A percentile compares a stretch with the other conserved stretches of the same genome.
These are phyloP conservation scores for Stylophora pistillata DNA, from an alignment of 64 coral and sea anemone genomes.

Conservation along the genomic window DNA sequence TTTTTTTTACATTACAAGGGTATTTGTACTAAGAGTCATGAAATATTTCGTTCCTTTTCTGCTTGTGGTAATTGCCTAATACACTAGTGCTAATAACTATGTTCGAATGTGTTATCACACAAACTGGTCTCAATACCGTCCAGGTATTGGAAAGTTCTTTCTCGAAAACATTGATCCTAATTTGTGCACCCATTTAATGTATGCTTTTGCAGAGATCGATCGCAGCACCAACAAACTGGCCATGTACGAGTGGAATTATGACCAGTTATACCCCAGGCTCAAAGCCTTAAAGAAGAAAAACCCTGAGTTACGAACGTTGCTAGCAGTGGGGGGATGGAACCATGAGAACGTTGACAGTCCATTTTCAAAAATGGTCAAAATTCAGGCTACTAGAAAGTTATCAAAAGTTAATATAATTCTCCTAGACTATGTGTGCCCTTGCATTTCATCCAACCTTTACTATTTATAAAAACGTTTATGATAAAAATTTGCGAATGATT, in stretches of 20 bases:
- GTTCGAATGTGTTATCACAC: constrained; percentile 68
- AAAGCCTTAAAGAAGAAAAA: constrained; percentile 53
- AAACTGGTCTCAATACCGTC: constrained; percentile 64
- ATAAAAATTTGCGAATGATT: not conserved
- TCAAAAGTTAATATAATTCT: not conserved
- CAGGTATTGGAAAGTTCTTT: constrained; percentile 20
- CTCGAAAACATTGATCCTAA: constrained; percentile 42
- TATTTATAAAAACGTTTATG: too few species aligned
- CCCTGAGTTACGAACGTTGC: constrained; percentile 8
- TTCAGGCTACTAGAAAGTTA: constrained; percentile 47
- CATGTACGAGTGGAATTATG: constrained; percentile 68
- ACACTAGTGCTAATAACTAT: constrained; percentile 27
- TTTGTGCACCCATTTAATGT: constrained; percentile 62
- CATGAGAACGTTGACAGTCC: constrained; percentile 53
- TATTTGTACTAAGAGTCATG: not conserved
- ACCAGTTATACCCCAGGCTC: constrained; percentile 51
- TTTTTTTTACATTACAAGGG: not conserved
- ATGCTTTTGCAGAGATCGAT: constrained; percentile 63
- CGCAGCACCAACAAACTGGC: constrained; percentile 38
- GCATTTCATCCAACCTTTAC: too few species aligned
- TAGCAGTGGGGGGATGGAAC: constrained; percentile 69
- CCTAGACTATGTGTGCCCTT: too few species aligned
- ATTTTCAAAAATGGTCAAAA: constrained; percentile 60
- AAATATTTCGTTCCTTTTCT: constrained; percentile 14
- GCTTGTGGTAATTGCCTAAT: constrained; percentile 30